Evolutionary conservation across 2,113 vertebrate species (phyloP).

Genomic region (Turnix velox): DNA sequence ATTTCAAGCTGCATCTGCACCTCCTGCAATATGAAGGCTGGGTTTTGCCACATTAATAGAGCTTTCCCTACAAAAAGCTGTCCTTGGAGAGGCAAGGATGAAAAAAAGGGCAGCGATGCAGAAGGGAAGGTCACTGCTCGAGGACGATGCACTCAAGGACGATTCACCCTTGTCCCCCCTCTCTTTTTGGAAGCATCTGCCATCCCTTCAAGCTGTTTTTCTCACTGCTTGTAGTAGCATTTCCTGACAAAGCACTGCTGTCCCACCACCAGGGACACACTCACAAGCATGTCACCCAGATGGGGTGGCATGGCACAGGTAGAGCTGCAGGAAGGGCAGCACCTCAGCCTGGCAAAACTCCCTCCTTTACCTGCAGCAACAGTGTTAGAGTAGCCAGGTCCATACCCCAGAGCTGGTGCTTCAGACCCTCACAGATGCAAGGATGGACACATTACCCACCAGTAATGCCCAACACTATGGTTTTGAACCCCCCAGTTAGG

Average conservation of each 20-base stretch:
- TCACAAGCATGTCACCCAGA: rapidly evolving
- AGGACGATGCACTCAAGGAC: neutral
- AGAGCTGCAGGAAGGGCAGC: neutral
- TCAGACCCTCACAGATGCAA: neutral
- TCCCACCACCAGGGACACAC: neutral
- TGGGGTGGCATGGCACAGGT: neutral
- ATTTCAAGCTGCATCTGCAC: neutral
- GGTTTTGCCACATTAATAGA: neutral
- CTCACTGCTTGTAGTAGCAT: neutral
- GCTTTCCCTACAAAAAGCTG: neutral
- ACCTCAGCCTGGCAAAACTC: rapidly evolving
- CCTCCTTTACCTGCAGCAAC: rapidly evolving
- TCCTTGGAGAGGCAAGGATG: neutral
- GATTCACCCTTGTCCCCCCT: neutral
- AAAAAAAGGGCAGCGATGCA: neutral
- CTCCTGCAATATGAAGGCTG: neutral
- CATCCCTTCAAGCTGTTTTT: neutral
- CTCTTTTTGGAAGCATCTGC: neutral
- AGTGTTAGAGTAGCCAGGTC: neutral
- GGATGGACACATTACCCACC: rapidly evolving
- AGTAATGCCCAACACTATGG: rapidly evolving
- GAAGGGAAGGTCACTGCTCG: neutral
- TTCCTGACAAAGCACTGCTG: neutral
- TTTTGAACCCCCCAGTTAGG: rapidly evolving
- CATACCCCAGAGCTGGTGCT: rapidly evolving